Base-by-base conservation (phyloP, 2,797 vertebrate species). In the Acridotheres tristis region DNA sequence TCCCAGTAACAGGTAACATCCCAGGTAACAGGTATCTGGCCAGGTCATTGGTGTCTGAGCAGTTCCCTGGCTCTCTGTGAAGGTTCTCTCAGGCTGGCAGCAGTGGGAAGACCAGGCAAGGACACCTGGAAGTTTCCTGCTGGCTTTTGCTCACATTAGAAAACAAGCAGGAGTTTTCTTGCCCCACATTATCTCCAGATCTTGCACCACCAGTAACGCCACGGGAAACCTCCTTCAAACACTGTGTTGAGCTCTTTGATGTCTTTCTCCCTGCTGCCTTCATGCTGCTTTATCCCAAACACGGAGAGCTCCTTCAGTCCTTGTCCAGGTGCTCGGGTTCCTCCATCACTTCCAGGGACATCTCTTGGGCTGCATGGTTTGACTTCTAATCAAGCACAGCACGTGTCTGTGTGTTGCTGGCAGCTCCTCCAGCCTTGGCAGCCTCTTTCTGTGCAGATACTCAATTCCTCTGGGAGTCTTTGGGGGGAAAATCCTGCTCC, bases 131-230 rank as follows among this genome's bases (percentile, higher is more conserved):
- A 32, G 1, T 30, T 75, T 78, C 81, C 30, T 48, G 27, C n/a
- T 78, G 48, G 3, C 3, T 40, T 73, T 69, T 61, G 25, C 7
- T 84, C 42, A 21, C 2, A 1, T 0, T 1, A 27, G 43, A 40
- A 85, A 75, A 53, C 29, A 42, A 77, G 29, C 25, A 53, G 30
- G 48, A 47, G 7, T 53, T 80, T 59, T 53, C 73, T 38, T 42
- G 15, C 15, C 45, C 16, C 15, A 0, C 5, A 1, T 65, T 26
- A 7, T 45, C 72, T 81, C 84, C 71, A 74, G 73, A 45, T 16
- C 40, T 40, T 40, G 40, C 40, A 40, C 40, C 38, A 38, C 38
- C 38, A 38, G 38, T 38, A 38, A 38, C 18, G 29, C 38, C 12
- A 9, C 1, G 0, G n/a, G 34, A 61, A 69, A 34, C 21, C 34